phyloP scores from a whole-genome alignment of 2,797 vertebrate genomes.

The Enteromius paludinosus region DNA sequence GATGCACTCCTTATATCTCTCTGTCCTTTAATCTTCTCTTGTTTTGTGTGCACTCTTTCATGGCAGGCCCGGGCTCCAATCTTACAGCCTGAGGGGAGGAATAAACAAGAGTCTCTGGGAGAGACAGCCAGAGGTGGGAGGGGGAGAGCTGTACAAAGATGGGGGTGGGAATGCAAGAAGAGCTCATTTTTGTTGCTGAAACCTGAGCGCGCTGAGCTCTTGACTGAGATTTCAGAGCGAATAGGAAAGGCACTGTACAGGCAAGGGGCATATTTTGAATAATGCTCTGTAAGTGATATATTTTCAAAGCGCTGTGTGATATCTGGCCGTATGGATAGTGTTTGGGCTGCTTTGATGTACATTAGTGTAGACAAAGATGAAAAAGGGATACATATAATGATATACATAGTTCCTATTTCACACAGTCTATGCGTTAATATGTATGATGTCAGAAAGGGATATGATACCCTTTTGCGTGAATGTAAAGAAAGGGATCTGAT shows the following conservation, averaged over 20 bases:
- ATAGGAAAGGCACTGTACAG: constrained; percentile 39
- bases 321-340: not conserved
- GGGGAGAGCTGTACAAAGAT: constrained; percentile 57
- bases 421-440: constrained; percentile 68
- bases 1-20: constrained; percentile 59
- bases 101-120: constrained; percentile 69
- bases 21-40: constrained; percentile 63
- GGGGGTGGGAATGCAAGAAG: constrained; percentile 49
- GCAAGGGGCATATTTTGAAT: constrained; percentile 31
- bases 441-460: constrained; percentile 67
- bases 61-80: constrained; percentile 60
- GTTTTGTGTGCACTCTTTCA: constrained; percentile 64
- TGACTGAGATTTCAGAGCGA: constrained; percentile 36
- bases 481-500: constrained; percentile 66
- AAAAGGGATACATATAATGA: constrained; percentile 40
- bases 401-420: constrained; percentile 63
- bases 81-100: constrained; percentile 66
- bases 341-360: constrained; percentile 9
- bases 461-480: constrained; percentile 62
- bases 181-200: constrained; percentile 56
- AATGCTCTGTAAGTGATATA: constrained; percentile 27
- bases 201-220: constrained; percentile 47
- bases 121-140: constrained; percentile 56
- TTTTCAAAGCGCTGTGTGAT: constrained; percentile 38
- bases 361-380: constrained; percentile 5